Percentiles rank a stretch among this genome's conserved stretches.
phyloP scores from a whole-genome alignment of 2,113 vertebrate genomes.

The Myotis davidii region DNA sequence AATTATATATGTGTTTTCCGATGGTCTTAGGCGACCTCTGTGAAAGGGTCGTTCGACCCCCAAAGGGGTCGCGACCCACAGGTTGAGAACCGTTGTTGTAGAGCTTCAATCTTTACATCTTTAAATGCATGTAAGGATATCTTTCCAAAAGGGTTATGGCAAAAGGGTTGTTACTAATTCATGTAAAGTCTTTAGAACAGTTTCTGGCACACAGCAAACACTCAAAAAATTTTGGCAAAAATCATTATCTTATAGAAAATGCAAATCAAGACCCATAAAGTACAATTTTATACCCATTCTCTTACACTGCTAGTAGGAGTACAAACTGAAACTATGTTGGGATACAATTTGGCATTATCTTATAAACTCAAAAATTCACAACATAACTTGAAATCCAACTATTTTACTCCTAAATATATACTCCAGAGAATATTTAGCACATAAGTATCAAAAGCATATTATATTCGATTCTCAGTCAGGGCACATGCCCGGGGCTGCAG shows the following conservation, averaged over 20 bases:
- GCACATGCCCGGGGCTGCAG: no score
- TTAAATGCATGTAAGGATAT: not conserved
- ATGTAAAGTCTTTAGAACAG: not conserved
- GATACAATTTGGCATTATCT: not conserved
- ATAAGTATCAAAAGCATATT: not conserved
- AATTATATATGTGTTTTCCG: no score
- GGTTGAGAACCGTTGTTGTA: no score
- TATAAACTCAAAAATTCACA: constrained; percentile 40
- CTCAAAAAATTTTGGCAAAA: not conserved
- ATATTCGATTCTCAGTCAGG: not conserved
- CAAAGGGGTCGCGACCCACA: no score
- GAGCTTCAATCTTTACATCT: not conserved
- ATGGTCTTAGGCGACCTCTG: no score
- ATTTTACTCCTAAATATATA: not conserved
- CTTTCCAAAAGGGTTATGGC: not conserved
- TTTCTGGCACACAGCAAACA: not conserved
- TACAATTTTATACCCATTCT: not conserved
- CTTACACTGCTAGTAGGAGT: not conserved
- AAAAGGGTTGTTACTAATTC: not conserved
- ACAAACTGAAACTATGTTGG: not conserved
- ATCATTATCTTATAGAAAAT: constrained; percentile 21
- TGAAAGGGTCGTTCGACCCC: no score
- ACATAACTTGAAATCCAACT: not conserved
- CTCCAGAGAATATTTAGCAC: not conserved
- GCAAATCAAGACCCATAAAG: not conserved